Evolutionary conservation across 2,797 vertebrate genomes (phyloP).

Genomic region (Tachyglossus aculeatus): DNA sequence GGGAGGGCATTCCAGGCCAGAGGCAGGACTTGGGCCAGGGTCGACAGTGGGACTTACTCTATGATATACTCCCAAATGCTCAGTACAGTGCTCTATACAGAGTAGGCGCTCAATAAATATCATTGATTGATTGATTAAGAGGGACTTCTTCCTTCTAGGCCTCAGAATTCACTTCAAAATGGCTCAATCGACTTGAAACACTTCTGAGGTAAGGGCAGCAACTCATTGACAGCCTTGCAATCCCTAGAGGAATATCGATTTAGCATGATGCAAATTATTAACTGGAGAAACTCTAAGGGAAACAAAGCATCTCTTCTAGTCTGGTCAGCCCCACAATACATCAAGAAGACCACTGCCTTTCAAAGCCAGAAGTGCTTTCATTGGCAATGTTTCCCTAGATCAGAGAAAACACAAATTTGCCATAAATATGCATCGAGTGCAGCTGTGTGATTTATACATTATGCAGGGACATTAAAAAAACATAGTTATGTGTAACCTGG

Average conservation of each 20-base stretch:
- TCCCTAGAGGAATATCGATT: neutral
- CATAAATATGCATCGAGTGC: slow-evolving; percentile 8
- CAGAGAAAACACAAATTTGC: neutral
- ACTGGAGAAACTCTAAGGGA: slow-evolving; percentile 4
- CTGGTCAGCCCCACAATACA: neutral
- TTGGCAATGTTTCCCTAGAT: slow-evolving; percentile 16
- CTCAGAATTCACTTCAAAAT: slow-evolving; percentile 16
- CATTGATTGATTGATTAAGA: too few relatives aligned
- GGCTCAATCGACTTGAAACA: neutral
- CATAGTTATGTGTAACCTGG: neutral
- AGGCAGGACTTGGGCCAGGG: too few relatives aligned
- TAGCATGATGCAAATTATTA: slow-evolving; percentile 2
- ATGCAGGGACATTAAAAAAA: slow-evolving; percentile 20
- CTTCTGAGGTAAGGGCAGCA: neutral
- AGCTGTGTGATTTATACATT: neutral
- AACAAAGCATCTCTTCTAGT: neutral
- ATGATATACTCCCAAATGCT: too few relatives aligned
- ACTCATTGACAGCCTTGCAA: neutral
- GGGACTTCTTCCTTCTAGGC: too few relatives aligned
- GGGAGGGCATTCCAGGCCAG: too few relatives aligned
- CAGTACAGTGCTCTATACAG: too few relatives aligned
- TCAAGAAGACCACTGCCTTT: slow-evolving; percentile 6
- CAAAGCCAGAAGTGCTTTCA: neutral
- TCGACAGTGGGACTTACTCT: too few relatives aligned
- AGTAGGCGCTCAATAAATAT: too few relatives aligned